Conservation (phyloP, 2,888 invertebrate species). For the Nowickia ferox region DNA sequence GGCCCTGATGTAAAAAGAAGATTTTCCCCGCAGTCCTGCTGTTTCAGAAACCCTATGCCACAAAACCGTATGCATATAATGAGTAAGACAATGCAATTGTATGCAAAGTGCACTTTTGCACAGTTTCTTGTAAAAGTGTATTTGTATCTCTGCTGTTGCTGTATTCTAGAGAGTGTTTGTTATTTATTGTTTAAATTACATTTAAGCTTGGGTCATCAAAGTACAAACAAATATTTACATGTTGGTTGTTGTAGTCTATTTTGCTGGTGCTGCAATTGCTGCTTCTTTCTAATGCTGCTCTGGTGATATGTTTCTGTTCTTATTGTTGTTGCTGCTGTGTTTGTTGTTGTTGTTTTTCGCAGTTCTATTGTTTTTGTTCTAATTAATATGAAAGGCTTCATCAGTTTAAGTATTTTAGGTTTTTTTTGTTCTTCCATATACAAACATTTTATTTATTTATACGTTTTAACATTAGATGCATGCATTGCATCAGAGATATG, state of each 20-base stretch:
- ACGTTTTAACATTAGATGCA: conserved; percentile 5
- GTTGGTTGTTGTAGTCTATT: conserved; percentile 29
- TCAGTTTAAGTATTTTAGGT: conserved; percentile 61
- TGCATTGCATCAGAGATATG: not conserved
- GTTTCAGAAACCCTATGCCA: conserved; percentile 6
- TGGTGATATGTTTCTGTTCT: conserved; percentile 12
- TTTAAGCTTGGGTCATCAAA: conserved; percentile 69
- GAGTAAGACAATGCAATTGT: not conserved
- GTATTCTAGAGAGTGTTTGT: conserved; percentile 22
- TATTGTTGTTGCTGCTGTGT: conserved; percentile 1
- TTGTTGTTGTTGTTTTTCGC: conserved; percentile 1
- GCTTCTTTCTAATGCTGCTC: conserved; percentile 22
- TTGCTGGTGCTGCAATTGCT: conserved; percentile 27
- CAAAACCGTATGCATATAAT: not conserved
- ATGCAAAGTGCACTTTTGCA: not conserved
- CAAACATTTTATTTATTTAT: conserved; percentile 16
- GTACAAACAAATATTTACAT: conserved; percentile 62
- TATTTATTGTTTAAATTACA: conserved; percentile 66
- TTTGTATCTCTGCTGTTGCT: not conserved
- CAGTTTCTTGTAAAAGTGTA: conserved; percentile 5
- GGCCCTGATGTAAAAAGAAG: not conserved
- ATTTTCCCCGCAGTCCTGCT: not conserved
- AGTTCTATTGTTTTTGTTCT: conserved; percentile 59
- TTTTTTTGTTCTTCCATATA: not conserved
- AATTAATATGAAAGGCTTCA: conserved; percentile 70